Evolutionary conservation across 2,113 vertebrate genomes (phyloP).

Genomic region (Oreochromis spilurus): DNA sequence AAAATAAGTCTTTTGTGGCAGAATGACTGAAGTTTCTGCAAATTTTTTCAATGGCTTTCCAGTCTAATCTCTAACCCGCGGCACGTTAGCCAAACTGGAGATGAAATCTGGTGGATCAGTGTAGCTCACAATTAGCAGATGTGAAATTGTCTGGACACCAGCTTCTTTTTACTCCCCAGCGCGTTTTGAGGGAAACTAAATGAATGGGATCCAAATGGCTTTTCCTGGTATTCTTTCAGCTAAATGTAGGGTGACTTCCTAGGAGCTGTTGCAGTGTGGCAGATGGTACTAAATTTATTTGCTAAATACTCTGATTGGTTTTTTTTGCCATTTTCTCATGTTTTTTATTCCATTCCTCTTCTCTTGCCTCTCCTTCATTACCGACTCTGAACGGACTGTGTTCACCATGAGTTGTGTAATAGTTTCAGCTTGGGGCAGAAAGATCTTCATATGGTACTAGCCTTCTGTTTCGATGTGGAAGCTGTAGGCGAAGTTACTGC

Average conservation of each 20-base stretch:
- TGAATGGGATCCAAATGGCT: constrained; percentile 62
- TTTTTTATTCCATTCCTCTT: constrained; percentile 12
- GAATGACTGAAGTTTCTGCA: constrained; percentile 12
- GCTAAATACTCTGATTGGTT: constrained; percentile 70
- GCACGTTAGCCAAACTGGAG: constrained; percentile 22
- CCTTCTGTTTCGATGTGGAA: constrained; percentile 55
- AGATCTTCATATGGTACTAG: constrained; percentile 67
- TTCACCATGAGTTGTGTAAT: constrained; percentile 66
- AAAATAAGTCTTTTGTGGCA: not conserved
- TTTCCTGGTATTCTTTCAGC: constrained; percentile 49
- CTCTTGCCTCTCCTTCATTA: constrained; percentile 17
- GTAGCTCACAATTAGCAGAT: constrained; percentile 68
- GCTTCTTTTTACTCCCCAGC: constrained; percentile 61
- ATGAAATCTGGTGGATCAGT: constrained; percentile 62
- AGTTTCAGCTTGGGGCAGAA: constrained; percentile 63
- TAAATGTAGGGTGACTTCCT: constrained; percentile 67
- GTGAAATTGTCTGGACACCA: constrained; percentile 68
- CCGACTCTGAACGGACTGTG: constrained; percentile 45
- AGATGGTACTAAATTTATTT: constrained; percentile 72
- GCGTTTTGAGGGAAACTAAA: constrained; percentile 69
- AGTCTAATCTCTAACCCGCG: constrained; percentile 17
- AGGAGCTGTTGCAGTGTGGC: constrained; percentile 46
- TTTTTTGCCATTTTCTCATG: constrained; percentile 38
- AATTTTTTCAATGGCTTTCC: constrained; percentile 28
- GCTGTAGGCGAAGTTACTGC: constrained; percentile 53